A percentile compares a stretch with the other conserved stretches of the same genome.
phyloP scores from a whole-genome alignment of 2,888 invertebrate genomes.

The Gasteruption jaculator region DNA sequence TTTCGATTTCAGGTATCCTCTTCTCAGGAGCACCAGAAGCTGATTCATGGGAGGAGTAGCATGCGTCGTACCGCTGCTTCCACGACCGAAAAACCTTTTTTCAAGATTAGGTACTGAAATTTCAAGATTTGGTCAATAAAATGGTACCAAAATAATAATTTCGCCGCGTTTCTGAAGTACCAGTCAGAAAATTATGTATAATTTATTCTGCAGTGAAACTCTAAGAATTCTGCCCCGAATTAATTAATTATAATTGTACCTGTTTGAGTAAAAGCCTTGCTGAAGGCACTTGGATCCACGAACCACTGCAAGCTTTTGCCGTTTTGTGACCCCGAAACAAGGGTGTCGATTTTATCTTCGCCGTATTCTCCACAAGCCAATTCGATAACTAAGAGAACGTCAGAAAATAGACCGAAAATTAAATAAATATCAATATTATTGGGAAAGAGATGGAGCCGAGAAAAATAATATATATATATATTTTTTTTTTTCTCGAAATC shows the following conservation, averaged over 20 bases:
- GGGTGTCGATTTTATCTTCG: slow-evolving; percentile 62
- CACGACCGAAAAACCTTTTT: slow-evolving; percentile 14
- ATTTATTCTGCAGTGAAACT: too few relatives aligned
- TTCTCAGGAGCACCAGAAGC: slow-evolving; percentile 63
- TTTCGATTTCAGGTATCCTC: slow-evolving; percentile 71
- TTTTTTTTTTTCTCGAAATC: too few relatives aligned
- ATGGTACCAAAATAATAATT: too few relatives aligned
- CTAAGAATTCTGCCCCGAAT: too few relatives aligned
- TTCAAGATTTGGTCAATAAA: neutral
- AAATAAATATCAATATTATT: too few relatives aligned
- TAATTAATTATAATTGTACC: too few relatives aligned
- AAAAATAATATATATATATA: too few relatives aligned
- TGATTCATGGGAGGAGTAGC: slow-evolving; percentile 72
- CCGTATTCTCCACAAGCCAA: slow-evolving; percentile 90
- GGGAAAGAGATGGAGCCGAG: too few relatives aligned
- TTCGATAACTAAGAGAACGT: slow-evolving; percentile 77
- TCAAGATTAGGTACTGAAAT: slow-evolving; percentile 31
- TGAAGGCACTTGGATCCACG: slow-evolving; percentile 56
- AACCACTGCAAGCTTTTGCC: slow-evolving; percentile 69
- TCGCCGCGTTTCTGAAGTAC: too few relatives aligned
- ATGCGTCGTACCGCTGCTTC: slow-evolving; percentile 50
- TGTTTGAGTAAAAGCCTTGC: too few relatives aligned
- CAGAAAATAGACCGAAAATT: too few relatives aligned
- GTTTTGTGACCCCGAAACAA: slow-evolving; percentile 67
- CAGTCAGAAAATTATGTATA: too few relatives aligned